Evolutionary conservation across 2,797 vertebrate genomes (phyloP), one percentile per base, ranked within the genome.

Genomic region (Epinephelus coioides): DNA sequence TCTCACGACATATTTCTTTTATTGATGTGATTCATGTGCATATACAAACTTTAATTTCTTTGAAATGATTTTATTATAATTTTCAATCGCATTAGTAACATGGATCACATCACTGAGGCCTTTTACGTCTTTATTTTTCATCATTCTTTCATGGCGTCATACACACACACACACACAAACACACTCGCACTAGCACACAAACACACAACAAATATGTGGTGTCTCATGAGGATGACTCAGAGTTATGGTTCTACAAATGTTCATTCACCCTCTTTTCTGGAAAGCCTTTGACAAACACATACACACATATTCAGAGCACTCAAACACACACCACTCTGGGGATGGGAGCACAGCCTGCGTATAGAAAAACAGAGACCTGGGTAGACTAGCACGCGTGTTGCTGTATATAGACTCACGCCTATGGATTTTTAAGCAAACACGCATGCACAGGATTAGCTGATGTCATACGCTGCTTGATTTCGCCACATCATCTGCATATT

Each of bases 181-280:
- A 23, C 27, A 66, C 53, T n/a, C 4, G 3, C 27, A 53, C 38
- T 13, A 2, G 13, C 44, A 23, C 53, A 62, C 18, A 27, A 19
- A 51, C 46, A 59, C 46, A 63, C 13, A 23, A 27, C n/a, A 60
- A 2, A 78, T 75, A 23, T 14, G 40, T 27, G 3, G 6, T 51
- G 63, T 49, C 63, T 73, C 62, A 61, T 74, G 44, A 23, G 61
- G 71, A 57, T 83, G 68, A 85, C 50, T 88, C 80, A 83, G 8
- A 76, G 79, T 82, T 53, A 14, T n/a, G 14, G 10, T 23, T 70
- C 59, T 56, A 21, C 57, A 55, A 54, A 59, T 49, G 53, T 69
- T 75, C 72, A 65, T 68, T 72, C 46, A 69, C 43, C 63, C 15
- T 44, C 8, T 43, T 57, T 67, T 13, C 21, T 53, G n/a, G 51